Evolutionary conservation across 1,140 invertebrate genomes (phyloP).

Genomic region (Trichonephila clavipes): DNA sequence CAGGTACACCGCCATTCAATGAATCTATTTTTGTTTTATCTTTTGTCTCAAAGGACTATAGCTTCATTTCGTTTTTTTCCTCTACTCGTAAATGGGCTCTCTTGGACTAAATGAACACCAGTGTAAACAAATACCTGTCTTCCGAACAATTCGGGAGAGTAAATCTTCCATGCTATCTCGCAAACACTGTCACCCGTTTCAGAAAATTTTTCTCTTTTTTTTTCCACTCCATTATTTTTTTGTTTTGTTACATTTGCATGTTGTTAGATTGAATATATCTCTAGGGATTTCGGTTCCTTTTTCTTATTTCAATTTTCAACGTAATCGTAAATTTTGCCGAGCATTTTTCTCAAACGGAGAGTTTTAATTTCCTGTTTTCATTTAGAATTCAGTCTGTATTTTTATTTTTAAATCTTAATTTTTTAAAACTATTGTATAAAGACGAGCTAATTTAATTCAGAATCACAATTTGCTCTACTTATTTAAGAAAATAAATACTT

Average conservation of each 20-base stretch:
- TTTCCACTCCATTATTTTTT: neutral
- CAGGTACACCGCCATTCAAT: neutral
- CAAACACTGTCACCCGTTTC: neutral
- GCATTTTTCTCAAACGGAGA: neutral
- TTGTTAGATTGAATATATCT: constrained; percentile 8
- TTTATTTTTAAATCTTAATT: neutral
- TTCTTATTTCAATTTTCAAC: neutral
- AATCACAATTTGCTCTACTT: neutral
- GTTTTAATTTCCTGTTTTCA: constrained; percentile 1
- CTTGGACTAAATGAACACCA: neutral
- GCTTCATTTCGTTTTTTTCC: neutral
- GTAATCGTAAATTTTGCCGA: neutral
- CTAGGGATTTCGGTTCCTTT: neutral
- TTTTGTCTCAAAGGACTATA: neutral
- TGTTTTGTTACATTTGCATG: constrained; percentile 5
- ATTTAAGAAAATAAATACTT: neutral
- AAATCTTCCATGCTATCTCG: neutral
- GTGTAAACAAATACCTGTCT: neutral
- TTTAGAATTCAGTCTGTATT: neutral
- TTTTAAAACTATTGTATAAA: neutral
- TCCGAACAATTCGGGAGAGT: neutral
- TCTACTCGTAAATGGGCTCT: neutral
- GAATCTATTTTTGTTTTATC: neutral
- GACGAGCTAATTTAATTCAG: neutral
- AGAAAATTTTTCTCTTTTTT: neutral